phyloP scores from a whole-genome alignment of 2,797 vertebrate genomes.

The Loris lydekkerianus region DNA sequence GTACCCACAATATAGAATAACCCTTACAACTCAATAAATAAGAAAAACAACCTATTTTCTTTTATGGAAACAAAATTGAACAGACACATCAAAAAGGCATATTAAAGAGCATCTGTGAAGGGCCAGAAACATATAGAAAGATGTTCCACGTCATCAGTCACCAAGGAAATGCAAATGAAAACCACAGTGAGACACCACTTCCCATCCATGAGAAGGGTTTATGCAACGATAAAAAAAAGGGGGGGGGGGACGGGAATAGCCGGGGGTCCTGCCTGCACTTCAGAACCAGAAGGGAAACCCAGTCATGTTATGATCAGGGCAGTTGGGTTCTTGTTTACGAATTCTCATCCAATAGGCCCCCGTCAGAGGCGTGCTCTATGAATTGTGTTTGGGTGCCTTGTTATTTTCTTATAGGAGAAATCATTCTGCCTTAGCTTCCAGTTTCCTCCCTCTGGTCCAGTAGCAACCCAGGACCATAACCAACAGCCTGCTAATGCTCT shows the following conservation, averaged over 20 bases:
- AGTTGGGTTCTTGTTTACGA: neutral
- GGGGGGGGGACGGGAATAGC: too few relatives aligned
- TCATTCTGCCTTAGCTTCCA: conserved; percentile 39
- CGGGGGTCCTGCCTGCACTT: neutral
- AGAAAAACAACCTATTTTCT: neutral
- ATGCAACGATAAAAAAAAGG: neutral
- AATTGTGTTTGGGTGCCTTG: neutral
- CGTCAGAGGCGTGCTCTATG: neutral
- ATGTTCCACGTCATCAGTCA: neutral
- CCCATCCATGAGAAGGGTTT: neutral
- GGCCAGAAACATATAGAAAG: neutral
- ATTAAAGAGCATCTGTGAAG: neutral
- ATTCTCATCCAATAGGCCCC: neutral
- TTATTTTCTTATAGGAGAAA: conserved; percentile 54
- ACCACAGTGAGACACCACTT: neutral
- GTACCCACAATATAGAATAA: neutral
- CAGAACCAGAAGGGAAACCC: neutral
- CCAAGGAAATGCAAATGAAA: neutral
- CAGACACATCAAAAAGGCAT: neutral
- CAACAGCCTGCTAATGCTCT: conserved; percentile 17
- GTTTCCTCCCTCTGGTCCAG: conserved; percentile 64
- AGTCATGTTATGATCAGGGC: neutral
- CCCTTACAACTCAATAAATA: neutral
- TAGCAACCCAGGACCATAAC: conserved; percentile 50
- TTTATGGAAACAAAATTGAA: neutral